Conservation (phyloP, 2,113 vertebrate species). For the Ctenodactylus gundi region DNA sequence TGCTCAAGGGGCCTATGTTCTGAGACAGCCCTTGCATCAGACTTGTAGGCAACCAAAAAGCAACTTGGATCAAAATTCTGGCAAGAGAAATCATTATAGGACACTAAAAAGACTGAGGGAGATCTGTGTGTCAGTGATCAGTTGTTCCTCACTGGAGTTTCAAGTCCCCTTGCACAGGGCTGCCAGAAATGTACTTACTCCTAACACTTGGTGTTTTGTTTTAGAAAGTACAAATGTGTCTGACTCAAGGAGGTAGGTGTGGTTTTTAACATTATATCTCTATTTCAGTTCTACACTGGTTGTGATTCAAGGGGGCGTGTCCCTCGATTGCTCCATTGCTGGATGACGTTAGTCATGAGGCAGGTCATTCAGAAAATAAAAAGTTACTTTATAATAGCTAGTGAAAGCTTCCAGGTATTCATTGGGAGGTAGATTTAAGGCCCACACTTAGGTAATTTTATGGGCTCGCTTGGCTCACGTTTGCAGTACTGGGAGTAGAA, state of each 20-base stretch:
- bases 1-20: not conserved
- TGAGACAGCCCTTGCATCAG: not conserved
- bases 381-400: slow-evolving; percentile 59
- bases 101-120: not conserved
- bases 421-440: slow-evolving; percentile 10
- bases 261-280: not conserved
- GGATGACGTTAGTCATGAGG: slow-evolving; percentile 54
- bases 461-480: slow-evolving; percentile 34
- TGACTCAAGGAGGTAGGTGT: not conserved
- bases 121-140: not conserved
- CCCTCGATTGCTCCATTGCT: slow-evolving; percentile 19
- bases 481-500: not conserved
- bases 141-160: not conserved
- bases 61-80: not conserved
- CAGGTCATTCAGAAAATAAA: slow-evolving; percentile 52
- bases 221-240: not conserved
- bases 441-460: slow-evolving; percentile 58
- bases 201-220: not conserved
- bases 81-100: not conserved
- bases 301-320: slow-evolving; percentile 40
- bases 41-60: not conserved
- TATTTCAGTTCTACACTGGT: not conserved
- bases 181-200: not conserved
- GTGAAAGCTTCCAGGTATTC: slow-evolving; percentile 69
- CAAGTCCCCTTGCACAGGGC: not conserved